Base-by-base conservation (phyloP, 2,113 vertebrate genomes). In the Ochotona princeps region DNA sequence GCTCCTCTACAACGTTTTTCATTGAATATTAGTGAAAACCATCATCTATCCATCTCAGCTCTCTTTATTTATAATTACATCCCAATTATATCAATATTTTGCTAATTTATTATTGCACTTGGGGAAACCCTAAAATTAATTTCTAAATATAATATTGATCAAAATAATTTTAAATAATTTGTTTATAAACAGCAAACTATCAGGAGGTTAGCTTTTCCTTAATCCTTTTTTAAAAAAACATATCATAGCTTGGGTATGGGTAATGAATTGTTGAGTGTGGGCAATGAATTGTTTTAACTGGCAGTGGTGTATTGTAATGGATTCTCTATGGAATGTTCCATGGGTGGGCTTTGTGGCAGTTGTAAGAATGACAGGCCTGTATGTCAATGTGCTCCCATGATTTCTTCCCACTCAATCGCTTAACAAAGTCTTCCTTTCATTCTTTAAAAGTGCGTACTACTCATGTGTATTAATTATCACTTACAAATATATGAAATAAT, bases 291-390 rank as follows among this genome's bases (percentile, higher is more conserved):
- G 23, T 72, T 17, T 72, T 18, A 91, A 81, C 26, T 54, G 1
- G 4, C 1, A 0, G 0, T 9, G 49, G 23, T 17, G 5, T 75
- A 20, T 20, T 28, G 5, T 7, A 21, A 28, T 10, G 10, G 0
- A 15, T 21, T 35, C 44, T 3, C 0, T 1, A 25, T 6, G 14
- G 51, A 67, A 66, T 1, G 5, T n/a, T 51, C 20, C 54, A 3
- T 30, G 23, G 38, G 63, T 2, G 1, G 21, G 28, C 51, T 65
- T 54, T 18, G 7, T 25, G 51, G 7, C 11, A 2, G 30, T 14
- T 0, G 47, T 28, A 13, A 18, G 18, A 35, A 32, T 1, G 5
- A 20, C 0, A 0, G 21, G 3, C 4, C 18, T 9, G 14, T 23
- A 23, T 5, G 11, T 60, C 60, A 67, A 30, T 2, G 15, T 21